phyloP scores from a whole-genome alignment of 2,113 vertebrate genomes.

The Helogale parvula region DNA sequence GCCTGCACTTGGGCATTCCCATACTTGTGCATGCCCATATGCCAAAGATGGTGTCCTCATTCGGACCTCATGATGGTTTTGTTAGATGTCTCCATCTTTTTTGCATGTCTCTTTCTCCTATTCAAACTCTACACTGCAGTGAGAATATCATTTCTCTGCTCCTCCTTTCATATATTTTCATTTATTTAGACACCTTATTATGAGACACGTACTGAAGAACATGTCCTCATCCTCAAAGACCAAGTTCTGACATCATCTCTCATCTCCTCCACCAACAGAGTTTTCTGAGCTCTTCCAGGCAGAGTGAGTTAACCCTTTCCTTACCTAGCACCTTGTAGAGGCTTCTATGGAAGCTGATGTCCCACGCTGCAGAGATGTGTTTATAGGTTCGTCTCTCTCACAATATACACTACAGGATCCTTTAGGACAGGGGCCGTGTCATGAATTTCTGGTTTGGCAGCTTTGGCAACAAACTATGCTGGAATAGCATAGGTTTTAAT shows the following conservation, averaged over 20 bases:
- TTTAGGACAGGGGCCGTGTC: background rate
- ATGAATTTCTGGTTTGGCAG: background rate
- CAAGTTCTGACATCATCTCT: background rate
- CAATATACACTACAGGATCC: rapidly evolving
- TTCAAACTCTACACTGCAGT: background rate
- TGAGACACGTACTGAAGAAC: background rate
- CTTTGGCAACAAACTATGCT: background rate
- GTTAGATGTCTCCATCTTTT: background rate
- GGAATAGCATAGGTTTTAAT: background rate
- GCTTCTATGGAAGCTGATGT: background rate
- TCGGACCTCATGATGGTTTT: background rate
- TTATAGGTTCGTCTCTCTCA: background rate
- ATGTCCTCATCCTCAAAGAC: background rate
- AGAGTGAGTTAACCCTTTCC: rapidly evolving
- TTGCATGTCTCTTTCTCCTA: background rate
- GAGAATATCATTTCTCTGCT: background rate
- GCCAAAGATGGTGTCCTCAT: background rate
- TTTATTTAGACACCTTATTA: background rate
- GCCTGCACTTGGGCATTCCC: background rate
- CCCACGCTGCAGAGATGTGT: rapidly evolving
- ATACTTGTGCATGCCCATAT: background rate
- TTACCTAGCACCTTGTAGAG: background rate
- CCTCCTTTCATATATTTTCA: background rate
- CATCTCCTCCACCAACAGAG: background rate
- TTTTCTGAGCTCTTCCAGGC: background rate